phyloP scores from a whole-genome alignment of 2,797 vertebrate genomes.

The Darevskia nairensis region DNA sequence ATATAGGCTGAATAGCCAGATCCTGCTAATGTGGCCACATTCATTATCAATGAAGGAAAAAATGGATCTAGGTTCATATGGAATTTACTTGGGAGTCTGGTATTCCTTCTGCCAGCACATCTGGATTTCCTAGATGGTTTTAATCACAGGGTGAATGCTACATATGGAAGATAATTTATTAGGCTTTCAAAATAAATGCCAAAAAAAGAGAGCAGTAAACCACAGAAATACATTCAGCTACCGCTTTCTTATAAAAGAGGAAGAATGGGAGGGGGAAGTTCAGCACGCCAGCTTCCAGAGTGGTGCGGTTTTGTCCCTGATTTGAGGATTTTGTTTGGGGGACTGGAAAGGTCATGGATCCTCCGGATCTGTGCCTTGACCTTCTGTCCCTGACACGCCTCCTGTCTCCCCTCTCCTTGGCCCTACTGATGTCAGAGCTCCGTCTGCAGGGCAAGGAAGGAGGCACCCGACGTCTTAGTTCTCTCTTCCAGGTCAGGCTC shows the following conservation, averaged over 20 bases:
- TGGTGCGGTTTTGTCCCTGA: too few species aligned
- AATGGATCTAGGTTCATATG: slow-evolving; percentile 29
- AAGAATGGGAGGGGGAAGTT: too few species aligned
- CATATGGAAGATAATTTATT: slow-evolving; percentile 57
- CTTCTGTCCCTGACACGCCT: too few species aligned
- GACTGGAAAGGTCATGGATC: too few species aligned
- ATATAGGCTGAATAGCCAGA: slow-evolving; percentile 12
- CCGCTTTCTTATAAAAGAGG: background rate
- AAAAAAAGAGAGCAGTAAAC: slow-evolving; percentile 2
- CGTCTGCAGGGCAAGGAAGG: too few species aligned
- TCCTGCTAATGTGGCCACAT: slow-evolving; percentile 35
- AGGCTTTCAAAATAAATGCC: slow-evolving; percentile 30
- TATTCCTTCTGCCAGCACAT: slow-evolving; percentile 45
- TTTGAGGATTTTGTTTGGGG: too few species aligned
- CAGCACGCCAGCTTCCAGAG: too few species aligned
- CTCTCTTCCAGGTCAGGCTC: background rate
- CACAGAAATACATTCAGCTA: slow-evolving; percentile 27
- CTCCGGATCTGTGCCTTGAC: too few species aligned
- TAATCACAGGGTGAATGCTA: slow-evolving; percentile 18
- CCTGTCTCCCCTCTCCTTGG: too few species aligned
- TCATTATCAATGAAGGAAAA: slow-evolving; percentile 48
- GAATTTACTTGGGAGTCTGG: slow-evolving; percentile 39
- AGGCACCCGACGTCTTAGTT: too few species aligned
- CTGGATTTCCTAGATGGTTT: slow-evolving; percentile 56
- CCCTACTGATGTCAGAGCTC: too few species aligned